Conservation (phyloP, 1,140 invertebrate species). For the Pectinophora gossypiella region DNA sequence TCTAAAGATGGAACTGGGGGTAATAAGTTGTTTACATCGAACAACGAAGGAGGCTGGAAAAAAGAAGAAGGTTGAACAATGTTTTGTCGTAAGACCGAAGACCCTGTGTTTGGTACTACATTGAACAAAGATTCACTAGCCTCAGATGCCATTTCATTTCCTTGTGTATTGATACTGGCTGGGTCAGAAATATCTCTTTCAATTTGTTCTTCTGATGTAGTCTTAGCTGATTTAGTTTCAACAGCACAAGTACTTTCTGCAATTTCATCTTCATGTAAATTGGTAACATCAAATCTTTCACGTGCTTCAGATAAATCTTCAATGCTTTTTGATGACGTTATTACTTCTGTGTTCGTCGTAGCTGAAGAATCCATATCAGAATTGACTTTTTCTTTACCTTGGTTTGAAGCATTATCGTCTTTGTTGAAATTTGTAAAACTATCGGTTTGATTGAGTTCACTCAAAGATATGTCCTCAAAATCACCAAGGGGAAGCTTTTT, state of each 20-base stretch:
- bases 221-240: not conserved
- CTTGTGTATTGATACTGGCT: not conserved
- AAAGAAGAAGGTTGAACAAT: too few species aligned
- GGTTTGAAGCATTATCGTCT: too few species aligned
- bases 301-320: not conserved
- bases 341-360: not conserved
- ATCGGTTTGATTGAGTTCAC: too few species aligned
- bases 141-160: constrained; percentile 26
- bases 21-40: too few species aligned
- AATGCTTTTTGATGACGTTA: not conserved
- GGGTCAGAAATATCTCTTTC: not conserved
- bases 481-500: too few species aligned
- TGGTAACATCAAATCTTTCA: not conserved
- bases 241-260: not conserved
- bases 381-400: not conserved
- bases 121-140: constrained; percentile 26
- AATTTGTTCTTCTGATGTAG: not conserved
- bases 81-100: not conserved
- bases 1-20: constrained; percentile 4
- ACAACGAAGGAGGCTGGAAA: not conserved
- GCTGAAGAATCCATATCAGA: not conserved
- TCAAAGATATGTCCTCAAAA: too few species aligned
- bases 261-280: not conserved
- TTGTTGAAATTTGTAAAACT: too few species aligned
- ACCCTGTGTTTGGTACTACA: constrained; percentile 1